Evolutionary conservation across 1,140 invertebrate species (phyloP), one percentile per base, ranked within the genome.

Genomic region (Pinna nobilis): DNA sequence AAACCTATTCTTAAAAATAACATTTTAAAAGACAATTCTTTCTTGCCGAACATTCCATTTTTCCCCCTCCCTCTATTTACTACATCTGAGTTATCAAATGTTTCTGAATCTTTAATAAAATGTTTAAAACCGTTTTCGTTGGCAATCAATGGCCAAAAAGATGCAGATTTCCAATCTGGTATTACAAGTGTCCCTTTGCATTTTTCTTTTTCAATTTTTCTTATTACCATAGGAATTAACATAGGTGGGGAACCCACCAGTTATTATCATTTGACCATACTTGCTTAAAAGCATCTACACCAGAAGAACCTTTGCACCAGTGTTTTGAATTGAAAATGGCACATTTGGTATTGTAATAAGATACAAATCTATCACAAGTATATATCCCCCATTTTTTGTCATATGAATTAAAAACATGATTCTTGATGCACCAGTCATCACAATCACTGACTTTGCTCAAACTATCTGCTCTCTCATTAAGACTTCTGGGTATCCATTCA

Each of bases 271-370:
- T 37, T 28, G 15, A n/a, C 63, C 70, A 73, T 28, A 23, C 11
- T 2, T 59, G 11, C 20, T 63, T 32, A 25, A 73, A 73, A 44
- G 63, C 35, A 60, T 73, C 9, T 1, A 65, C 39, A 0, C 11
- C 70, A 28, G 47, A n/a, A 39, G 70, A 59, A 35, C 70, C 70
- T 3, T 35, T 37, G 23, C 70, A 72, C 61, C 70, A 72, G n/a
- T 47, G 66, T 47, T 49, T 25, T 20, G 70, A 65, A 66, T 65
- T 72, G n/a, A n/a, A n/a, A n/a, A n/a, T n/a, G n/a, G n/a, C n/a
- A n/a, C n/a, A n/a, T n/a, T n/a, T n/a, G n/a, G 50, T 25, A 59
- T 72, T 72, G 11, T 66, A 65, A 66, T 72, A 49, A 37, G 28
- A 50, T 28, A 39, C 63, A 47, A 72, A 72, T n/a, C n/a, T 65